Conservation (phyloP, 2,113 vertebrate species). For the Periophthalmodon schlosseri region DNA sequence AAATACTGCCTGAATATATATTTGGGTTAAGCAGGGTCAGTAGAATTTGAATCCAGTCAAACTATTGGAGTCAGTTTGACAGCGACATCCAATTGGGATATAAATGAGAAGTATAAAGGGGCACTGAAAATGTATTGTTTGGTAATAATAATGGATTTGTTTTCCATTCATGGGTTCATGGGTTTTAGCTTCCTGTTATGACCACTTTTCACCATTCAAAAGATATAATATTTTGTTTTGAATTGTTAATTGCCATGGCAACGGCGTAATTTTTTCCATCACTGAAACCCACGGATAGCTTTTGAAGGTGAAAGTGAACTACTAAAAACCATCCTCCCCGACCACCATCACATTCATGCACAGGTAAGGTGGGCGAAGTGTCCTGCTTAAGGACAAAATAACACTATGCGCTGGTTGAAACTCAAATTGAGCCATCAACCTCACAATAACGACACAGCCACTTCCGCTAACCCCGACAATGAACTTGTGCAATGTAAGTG, state of each 20-base stretch:
- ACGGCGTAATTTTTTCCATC: too few relatives aligned
- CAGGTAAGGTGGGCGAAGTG: not conserved
- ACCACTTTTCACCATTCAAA: not conserved
- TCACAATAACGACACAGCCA: not conserved
- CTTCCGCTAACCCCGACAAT: not conserved
- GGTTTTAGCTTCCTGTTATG: not conserved
- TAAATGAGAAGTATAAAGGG: not conserved
- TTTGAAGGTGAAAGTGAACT: too few relatives aligned
- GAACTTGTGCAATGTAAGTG: not conserved
- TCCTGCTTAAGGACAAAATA: not conserved
- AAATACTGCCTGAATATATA: slow-evolving; percentile 25
- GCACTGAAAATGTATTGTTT: not conserved
- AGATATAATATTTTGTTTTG: not conserved
- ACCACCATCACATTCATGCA: not conserved
- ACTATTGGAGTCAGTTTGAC: not conserved
- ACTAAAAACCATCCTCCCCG: not conserved
- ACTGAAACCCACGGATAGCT: too few relatives aligned
- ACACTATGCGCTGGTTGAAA: not conserved
- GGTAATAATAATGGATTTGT: not conserved
- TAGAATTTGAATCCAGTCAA: not conserved
- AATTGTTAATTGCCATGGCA: not conserved
- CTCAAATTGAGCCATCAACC: not conserved
- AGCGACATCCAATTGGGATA: not conserved
- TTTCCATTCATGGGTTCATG: not conserved
- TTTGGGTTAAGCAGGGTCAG: slow-evolving; percentile 45